phyloP scores from a whole-genome alignment of 2,888 invertebrate species.

The Conops quadrifasciatus region DNA sequence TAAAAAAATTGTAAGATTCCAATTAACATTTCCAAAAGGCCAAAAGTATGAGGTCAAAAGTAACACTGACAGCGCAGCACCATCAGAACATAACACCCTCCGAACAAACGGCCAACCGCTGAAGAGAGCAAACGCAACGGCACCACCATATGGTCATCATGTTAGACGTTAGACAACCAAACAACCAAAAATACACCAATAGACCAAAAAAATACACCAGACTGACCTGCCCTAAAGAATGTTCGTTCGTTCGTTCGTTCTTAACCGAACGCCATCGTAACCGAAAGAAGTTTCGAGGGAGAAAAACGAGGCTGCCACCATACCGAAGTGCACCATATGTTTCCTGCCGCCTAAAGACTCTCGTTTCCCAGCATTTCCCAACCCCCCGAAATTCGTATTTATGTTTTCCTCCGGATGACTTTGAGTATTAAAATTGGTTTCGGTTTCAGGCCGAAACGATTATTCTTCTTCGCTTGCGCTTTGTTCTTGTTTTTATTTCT shows the following conservation, averaged over 20 bases:
- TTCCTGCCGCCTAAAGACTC: conserved; percentile 35
- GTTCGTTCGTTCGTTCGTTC: neutral
- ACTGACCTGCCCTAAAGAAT: neutral
- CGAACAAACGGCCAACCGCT: conserved; percentile 3
- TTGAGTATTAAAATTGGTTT: conserved; percentile 50
- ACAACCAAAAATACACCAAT: too few relatives aligned
- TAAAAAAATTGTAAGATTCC: neutral
- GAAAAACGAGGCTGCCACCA: conserved; percentile 25
- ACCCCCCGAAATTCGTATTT: conserved; percentile 25
- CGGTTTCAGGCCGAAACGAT: conserved; percentile 44
- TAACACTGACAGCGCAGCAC: conserved; percentile 25
- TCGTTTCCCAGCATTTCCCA: conserved; percentile 24
- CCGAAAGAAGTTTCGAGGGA: conserved; percentile 4
- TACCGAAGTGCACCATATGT: conserved; percentile 37
- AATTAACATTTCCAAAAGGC: conserved; percentile 25
- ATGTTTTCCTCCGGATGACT: conserved; percentile 23
- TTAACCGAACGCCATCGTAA: neutral
- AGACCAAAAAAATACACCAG: neutral
- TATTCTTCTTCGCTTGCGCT: conserved; percentile 20
- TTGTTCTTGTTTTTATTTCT: conserved; percentile 11
- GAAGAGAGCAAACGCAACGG: neutral
- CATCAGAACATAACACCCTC: conserved; percentile 34
- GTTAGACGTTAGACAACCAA: neutral
- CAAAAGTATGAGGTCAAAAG: conserved; percentile 42
- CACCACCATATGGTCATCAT: conserved; percentile 14